Base-by-base conservation (phyloP, 1,140 invertebrate genomes). In the Xylocopa sonorina region DNA sequence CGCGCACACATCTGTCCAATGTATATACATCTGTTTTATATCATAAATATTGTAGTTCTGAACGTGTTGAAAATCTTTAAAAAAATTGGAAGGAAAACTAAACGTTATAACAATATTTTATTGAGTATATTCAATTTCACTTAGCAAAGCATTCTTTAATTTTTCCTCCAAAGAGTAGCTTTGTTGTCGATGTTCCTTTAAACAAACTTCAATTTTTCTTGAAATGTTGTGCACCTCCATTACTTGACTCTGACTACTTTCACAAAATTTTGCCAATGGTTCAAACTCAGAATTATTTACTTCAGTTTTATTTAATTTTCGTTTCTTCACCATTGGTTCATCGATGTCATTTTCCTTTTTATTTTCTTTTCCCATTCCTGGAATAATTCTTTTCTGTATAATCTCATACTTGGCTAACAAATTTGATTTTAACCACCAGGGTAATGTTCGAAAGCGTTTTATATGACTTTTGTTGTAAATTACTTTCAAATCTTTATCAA, bases 351-450 rank as follows among this genome's bases (percentile, higher is more conserved):
- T 73, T 24, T 5, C 57, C 38, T 50, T 46, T 43, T 50, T 2
- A 34, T 51, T 51, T 48, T 78, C 53, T 9, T 63, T 60, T 46
- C 69, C 16, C n/a, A 64, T 69, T 2, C 73, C 50, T 58, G 84
- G 46, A 21, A 57, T 27, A 29, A 85, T 85, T 69, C 67, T 34
- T n/a, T 24, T 41, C 27, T 2, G 7, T 32, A 66, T 38, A 53
- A 48, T 46, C 10, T 55, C 51, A 43, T 84, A 83, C 55, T 86
- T 79, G 41, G 81, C 68, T 55, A 92, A 81, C 34, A 86, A 63
- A 24, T 72, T 87, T 0, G 92, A 92, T 48, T 92, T 91, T 14
- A 91, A 92, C 91, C 92, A 93, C 92, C 92, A 92, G 0, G 92
- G 91, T 41, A 91, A 84, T 4, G 83, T 88, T 51, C 85, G 82